Base-by-base conservation (phyloP, 2,888 invertebrate genomes). In the Alsophila aescularia region DNA sequence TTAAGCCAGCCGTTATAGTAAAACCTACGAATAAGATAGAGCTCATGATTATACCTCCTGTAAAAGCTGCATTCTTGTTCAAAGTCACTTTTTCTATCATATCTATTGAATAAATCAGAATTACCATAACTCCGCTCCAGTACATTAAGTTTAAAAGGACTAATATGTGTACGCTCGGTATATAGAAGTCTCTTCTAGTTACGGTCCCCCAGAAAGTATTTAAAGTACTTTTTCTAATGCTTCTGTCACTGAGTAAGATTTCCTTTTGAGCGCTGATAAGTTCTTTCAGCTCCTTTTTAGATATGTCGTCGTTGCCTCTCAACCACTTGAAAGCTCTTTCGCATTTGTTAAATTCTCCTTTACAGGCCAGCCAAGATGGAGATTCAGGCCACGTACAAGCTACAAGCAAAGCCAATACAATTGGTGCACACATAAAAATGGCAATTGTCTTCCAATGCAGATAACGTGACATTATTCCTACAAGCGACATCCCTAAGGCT, bases 291-390 rank as follows among this genome's bases (percentile, higher is more conserved):
- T 43, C 43, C 8, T 21, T 32, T 1, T 7, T 13, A 1, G 18
- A 12, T 6, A n/a, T 1, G 8, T 18, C 16, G 13, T 13, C 32
- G 1, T 2, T 14, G 1, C 43, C 43, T 32, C 43, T 32, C 9
- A 43, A 12, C 32, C 1, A 4, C 8, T 5, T 18, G 18, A 43
- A 32, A 4, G 32, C 31, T 12, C 9, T 12, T 9, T 32, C 32
- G 16, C 43, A 43, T 10, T 52, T 49, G 5, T 48, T 44, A 3
- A 55, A 40, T 8, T 18, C 16, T 13, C 32, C 43, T 32, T 58
- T 67, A 27, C 52, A 63, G 1, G 67, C 69, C 1, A 67, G 16
- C 69, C 69, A 69, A 5, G 62, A 43, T 1, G 69, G 67, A 0
- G 69, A 69, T 21, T 69, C 66, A 0, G 68, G 66, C 68, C 68